These are phyloP conservation scores for Macropodus opercularis DNA, from an alignment of 2,797 vertebrate genomes.

Conservation along the genomic window DNA sequence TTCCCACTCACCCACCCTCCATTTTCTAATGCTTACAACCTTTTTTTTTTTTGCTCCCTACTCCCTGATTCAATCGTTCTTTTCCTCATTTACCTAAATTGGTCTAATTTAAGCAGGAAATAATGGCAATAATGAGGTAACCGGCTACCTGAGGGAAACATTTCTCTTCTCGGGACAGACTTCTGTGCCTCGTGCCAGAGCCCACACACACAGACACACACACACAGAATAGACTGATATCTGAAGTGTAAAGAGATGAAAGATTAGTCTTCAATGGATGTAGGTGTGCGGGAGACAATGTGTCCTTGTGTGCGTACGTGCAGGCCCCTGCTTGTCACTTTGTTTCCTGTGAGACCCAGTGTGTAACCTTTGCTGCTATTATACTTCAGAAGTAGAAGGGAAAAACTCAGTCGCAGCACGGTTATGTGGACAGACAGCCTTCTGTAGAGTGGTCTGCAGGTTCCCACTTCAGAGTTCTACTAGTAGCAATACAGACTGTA, in stretches of 20 bases:
- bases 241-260: conserved; percentile 73
- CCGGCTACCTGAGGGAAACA: conserved; percentile 31
- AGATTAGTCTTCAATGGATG: conserved; percentile 71
- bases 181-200: conserved; percentile 25
- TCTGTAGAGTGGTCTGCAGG: conserved; percentile 25
- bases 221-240: conserved; percentile 34
- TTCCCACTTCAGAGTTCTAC: neutral
- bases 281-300: conserved; percentile 37
- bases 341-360: conserved; percentile 49
- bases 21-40: conserved; percentile 10
- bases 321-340: conserved; percentile 69
- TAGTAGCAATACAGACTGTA: conserved; percentile 3
- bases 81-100: conserved; percentile 33
- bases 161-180: conserved; percentile 36
- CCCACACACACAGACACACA: conserved; percentile 41
- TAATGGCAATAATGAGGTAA: conserved; percentile 52
- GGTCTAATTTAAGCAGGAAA: conserved; percentile 58
- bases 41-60: conserved; percentile 10
- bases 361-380: conserved; percentile 61
- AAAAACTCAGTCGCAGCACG: conserved; percentile 31
- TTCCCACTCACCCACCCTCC: neutral
- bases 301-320: too few relatives aligned
- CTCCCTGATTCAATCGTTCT: conserved; percentile 10
- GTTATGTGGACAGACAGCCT: conserved; percentile 31
- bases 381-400: conserved; percentile 47